phyloP scores from a whole-genome alignment of 2,113 vertebrate species.

The Petromus typicus region DNA sequence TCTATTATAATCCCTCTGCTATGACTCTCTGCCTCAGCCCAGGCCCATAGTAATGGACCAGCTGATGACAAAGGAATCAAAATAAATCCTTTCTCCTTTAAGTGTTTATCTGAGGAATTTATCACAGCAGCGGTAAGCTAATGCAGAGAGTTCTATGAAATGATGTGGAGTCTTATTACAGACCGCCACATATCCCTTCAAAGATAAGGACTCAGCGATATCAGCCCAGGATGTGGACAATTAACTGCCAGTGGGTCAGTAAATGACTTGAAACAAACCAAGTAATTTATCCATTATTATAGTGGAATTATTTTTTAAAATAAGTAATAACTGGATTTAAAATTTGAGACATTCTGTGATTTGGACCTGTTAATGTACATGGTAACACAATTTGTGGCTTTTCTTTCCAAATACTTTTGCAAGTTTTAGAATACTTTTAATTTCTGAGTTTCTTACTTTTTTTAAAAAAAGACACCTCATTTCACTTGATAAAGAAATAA shows the following conservation, averaged over 20 bases:
- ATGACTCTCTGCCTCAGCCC: no score
- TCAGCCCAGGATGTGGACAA: neutral
- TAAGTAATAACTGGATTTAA: neutral
- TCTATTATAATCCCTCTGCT: neutral
- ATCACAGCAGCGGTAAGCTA: neutral
- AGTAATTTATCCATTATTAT: neutral
- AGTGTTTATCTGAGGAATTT: neutral
- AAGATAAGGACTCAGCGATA: neutral
- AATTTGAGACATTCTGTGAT: neutral
- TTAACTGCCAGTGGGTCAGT: neutral
- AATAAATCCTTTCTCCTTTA: neutral
- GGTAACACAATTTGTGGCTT: neutral
- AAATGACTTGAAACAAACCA: neutral
- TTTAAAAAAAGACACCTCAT: neutral
- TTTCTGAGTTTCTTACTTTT: neutral
- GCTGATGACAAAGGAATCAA: neutral
- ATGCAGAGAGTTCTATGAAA: neutral
- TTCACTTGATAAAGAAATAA: constrained; percentile 15
- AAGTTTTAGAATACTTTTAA: neutral
- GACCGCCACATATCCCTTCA: neutral
- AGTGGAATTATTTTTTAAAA: neutral
- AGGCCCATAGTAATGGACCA: neutral
- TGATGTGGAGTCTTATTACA: neutral
- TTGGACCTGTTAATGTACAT: neutral
- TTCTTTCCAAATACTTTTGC: constrained; percentile 3